A percentile compares a stretch with the other conserved stretches of the same genome.
phyloP scores from a whole-genome alignment of 2,888 invertebrate species.

The Cynaeus angustus region DNA sequence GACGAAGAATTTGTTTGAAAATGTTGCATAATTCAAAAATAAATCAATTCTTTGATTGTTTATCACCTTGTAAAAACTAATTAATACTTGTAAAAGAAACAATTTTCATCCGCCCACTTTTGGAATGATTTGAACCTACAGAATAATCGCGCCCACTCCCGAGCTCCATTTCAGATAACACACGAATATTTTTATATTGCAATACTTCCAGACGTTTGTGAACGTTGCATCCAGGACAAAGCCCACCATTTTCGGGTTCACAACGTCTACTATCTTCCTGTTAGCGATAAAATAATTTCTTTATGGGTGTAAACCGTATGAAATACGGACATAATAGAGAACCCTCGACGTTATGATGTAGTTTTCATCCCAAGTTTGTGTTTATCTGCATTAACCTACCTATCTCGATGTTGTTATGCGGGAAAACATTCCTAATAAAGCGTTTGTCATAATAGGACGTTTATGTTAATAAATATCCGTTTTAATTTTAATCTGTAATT shows the following conservation, averaged over 20 bases:
- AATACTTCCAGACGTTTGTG: too few species aligned
- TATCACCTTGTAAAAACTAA: neutral
- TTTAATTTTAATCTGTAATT: conserved; percentile 5
- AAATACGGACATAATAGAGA: conserved; percentile 19
- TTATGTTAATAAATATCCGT: neutral
- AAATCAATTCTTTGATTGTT: too few species aligned
- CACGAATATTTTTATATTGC: too few species aligned
- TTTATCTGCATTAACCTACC: conserved; percentile 25
- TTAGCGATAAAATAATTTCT: conserved; percentile 26
- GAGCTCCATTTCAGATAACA: too few species aligned
- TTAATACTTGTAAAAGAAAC: neutral
- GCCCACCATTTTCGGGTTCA: neutral
- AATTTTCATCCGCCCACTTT: neutral
- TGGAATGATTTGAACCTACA: too few species aligned
- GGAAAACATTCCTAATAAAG: conserved; percentile 24
- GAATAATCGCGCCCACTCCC: too few species aligned
- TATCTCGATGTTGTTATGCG: neutral
- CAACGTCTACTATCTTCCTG: conserved; percentile 8
- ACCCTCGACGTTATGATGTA: conserved; percentile 32
- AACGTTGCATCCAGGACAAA: too few species aligned
- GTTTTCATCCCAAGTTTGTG: conserved; percentile 29
- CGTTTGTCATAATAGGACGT: conserved; percentile 1
- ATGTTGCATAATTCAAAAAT: too few species aligned
- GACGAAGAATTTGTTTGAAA: too few species aligned
- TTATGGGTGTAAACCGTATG: conserved; percentile 15